A percentile compares a stretch with the other conserved stretches of the same genome.
phyloP scores from a whole-genome alignment of 1,140 invertebrate species.

The Pseudomyrmex gracilis region DNA sequence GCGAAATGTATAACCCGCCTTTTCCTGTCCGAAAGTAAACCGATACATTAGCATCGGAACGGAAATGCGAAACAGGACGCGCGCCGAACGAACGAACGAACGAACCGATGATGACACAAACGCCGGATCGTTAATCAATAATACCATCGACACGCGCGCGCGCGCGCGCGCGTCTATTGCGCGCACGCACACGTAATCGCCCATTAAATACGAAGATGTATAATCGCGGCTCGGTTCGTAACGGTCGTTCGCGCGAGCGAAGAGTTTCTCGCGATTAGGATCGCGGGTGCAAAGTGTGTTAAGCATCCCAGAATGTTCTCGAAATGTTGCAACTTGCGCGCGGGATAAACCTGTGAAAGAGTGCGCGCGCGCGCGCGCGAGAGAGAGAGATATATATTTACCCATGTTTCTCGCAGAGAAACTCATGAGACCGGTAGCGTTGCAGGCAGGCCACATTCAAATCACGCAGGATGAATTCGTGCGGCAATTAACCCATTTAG shows the following conservation, averaged over 20 bases:
- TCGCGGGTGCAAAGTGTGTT: slow-evolving; percentile 40
- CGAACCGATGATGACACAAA: slow-evolving; percentile 19
- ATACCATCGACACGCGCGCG: slow-evolving; percentile 17
- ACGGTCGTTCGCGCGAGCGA: slow-evolving; percentile 18
- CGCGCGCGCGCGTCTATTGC: not conserved
- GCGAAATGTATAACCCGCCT: too few relatives aligned
- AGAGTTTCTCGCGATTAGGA: slow-evolving; percentile 61
- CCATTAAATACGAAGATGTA: slow-evolving; percentile 27
- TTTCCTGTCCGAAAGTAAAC: not conserved
- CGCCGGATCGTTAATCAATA: slow-evolving; percentile 57
- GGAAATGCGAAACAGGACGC: not conserved
- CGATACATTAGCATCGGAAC: slow-evolving; percentile 17
- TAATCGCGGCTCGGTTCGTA: slow-evolving; percentile 15
- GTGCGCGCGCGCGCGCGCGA: not conserved
- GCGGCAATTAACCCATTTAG: slow-evolving; percentile 65
- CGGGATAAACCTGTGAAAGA: not conserved
- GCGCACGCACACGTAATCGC: not conserved
- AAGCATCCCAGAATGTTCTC: slow-evolving; percentile 10
- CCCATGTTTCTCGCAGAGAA: slow-evolving; percentile 5
- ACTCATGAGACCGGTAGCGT: slow-evolving; percentile 8
- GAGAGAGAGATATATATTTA: slow-evolving; percentile 16
- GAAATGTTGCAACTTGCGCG: not conserved
- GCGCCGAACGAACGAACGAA: slow-evolving; percentile 42
- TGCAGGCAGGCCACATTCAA: slow-evolving; percentile 17
- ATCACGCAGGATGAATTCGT: slow-evolving; percentile 19